Evolutionary conservation across 2,113 vertebrate species (phyloP), one percentile per base, ranked within the genome.

Genomic region (Tangachromis dhanisi): DNA sequence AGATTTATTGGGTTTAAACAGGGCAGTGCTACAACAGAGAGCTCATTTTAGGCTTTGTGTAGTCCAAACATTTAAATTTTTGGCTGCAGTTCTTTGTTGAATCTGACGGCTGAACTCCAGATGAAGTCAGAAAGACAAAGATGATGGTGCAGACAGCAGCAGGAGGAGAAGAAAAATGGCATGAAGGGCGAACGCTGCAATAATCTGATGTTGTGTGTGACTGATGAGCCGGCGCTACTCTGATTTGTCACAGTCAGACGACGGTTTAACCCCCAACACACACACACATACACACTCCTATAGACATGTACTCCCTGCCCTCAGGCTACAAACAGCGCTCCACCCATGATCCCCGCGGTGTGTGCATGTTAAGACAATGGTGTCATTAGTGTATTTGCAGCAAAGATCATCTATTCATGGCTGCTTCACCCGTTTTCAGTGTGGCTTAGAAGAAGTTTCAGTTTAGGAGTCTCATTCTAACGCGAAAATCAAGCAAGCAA

Each of bases 161-260:
- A 47, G 40, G 40, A 73, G 78, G 63, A 38, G 19, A 14, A 73
- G 68, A 54, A 59, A 59, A 81, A 59, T 42, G 16, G 76, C 38
- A 49, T 76, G 85, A 84, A 86, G 88, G 80, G 59, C 73, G 12
- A 57, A 84, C n/a, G 84, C 26, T 47, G 73, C 81, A 76, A 91
- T 81, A 80, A 89, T 81, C 59, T 90, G 88, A 90, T 85, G 91
- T 61, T 87, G 45, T 12, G 73, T 85, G 71, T 93, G 86, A 93
- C 81, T 78, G 87, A 89, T 90, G 90, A 76, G 92, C 81, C 87
- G 24, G 68, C 59, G 29, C 45, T 16, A 21, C 78, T 83, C 79
- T 83, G 85, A 93, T 94, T 95, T 54, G 92, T 93, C 92, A 95
- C 90, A 86, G 85, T 84, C 29, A 85, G 31, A 83, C 79, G 40